Percentiles rank a stretch among this genome's conserved stretches.
These are phyloP conservation scores for Dendroctonus valens DNA, from an alignment of 1,140 invertebrate species.

Conservation along the genomic window DNA sequence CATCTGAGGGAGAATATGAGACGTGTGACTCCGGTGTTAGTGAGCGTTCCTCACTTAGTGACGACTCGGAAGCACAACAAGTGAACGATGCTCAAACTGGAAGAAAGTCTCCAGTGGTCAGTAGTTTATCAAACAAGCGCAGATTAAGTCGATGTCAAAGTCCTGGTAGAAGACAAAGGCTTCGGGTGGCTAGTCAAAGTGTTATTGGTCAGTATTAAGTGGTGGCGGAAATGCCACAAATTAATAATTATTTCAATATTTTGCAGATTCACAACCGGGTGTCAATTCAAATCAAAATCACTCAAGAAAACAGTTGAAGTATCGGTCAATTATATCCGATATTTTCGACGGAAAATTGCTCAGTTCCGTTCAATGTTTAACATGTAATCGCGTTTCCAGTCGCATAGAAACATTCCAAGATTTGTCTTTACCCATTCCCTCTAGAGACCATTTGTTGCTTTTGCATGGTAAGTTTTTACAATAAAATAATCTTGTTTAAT, in stretches of 20 bases:
- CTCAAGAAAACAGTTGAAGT: constrained; percentile 57
- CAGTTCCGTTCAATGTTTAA: constrained; percentile 93
- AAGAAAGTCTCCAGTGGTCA: not conserved
- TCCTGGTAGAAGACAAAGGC: constrained; percentile 41
- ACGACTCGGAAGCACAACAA: constrained; percentile 54
- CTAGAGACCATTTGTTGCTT: constrained; percentile 83
- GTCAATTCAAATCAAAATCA: constrained; percentile 20
- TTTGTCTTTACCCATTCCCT: constrained; percentile 93
- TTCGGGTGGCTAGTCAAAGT: constrained; percentile 37
- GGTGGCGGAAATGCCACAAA: too few species aligned
- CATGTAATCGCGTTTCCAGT: constrained; percentile 79
- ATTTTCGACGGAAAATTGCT: constrained; percentile 93
- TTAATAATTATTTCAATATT: not conserved
- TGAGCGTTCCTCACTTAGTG: constrained; percentile 67
- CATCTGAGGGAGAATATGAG: constrained; percentile 74
- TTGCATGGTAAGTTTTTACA: constrained; percentile 60
- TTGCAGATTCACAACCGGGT: constrained; percentile 33
- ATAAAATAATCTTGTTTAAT: too few species aligned
- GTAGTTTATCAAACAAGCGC: constrained; percentile 21
- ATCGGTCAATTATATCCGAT: constrained; percentile 80
- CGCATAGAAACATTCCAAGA: constrained; percentile 59
- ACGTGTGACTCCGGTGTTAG: constrained; percentile 83
- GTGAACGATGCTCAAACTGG: not conserved
- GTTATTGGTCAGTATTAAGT: constrained; percentile 41
- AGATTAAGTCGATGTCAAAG: constrained; percentile 43